Percentiles rank a stretch among this genome's conserved stretches.
These are phyloP conservation scores for Acrobasis consociella DNA, from an alignment of 2,888 invertebrate species.

Conservation along the genomic window DNA sequence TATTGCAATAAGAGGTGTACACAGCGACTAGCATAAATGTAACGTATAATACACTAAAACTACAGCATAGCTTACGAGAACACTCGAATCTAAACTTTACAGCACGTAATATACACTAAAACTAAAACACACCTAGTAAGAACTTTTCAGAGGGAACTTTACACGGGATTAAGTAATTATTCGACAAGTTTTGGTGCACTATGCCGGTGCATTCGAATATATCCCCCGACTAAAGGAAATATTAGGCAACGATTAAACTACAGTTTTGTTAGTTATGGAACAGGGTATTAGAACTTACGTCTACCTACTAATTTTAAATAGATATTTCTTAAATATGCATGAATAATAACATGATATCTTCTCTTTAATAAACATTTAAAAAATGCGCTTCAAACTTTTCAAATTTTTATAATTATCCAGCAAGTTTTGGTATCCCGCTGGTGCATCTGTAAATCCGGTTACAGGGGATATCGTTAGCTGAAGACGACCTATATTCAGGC, in stretches of 20 bases:
- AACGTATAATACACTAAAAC: background rate
- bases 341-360: too few species aligned
- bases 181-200: conserved; percentile 42
- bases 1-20: background rate
- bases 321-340: too few species aligned
- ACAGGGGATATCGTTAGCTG: conserved; percentile 35
- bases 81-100: background rate
- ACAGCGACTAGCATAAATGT: background rate
- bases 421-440: conserved; percentile 36
- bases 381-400: background rate
- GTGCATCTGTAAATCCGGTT: conserved; percentile 15
- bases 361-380: too few species aligned
- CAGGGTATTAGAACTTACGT: too few species aligned
- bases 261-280: too few species aligned
- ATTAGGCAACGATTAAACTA: too few species aligned
- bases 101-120: background rate
- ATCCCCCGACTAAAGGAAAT: background rate
- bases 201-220: conserved; percentile 33
- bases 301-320: too few species aligned
- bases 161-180: conserved; percentile 42
- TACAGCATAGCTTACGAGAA: background rate
- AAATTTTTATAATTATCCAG: conserved; percentile 49
- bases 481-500: conserved; percentile 42
- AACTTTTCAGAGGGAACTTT: conserved; percentile 8
- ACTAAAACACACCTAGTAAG: conserved; percentile 8